Evolutionary conservation across 2,888 invertebrate genomes (phyloP).

Genomic region (Seira sanloemensis): DNA sequence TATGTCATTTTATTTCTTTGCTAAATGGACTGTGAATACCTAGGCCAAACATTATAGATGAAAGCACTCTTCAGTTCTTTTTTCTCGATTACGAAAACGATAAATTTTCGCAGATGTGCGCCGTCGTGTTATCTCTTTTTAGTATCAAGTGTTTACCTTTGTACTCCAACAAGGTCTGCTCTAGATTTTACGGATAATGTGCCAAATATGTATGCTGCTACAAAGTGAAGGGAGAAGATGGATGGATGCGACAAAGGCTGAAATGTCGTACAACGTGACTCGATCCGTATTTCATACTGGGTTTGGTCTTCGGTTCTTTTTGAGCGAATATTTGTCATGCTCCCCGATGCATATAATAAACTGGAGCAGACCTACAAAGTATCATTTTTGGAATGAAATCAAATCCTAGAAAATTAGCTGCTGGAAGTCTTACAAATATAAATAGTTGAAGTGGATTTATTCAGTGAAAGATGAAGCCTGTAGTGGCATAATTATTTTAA

Average conservation of each 20-base stretch:
- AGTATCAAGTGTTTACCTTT: not conserved
- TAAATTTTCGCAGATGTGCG: not conserved
- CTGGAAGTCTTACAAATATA: not conserved
- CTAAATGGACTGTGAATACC: too few relatives aligned
- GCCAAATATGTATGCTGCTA: not conserved
- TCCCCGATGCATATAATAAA: not conserved
- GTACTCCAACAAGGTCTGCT: not conserved
- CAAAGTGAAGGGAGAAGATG: not conserved
- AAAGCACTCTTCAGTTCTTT: too few relatives aligned
- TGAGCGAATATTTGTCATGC: not conserved
- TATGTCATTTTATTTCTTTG: too few relatives aligned
- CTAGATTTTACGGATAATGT: not conserved
- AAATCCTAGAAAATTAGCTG: not conserved
- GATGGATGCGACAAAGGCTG: not conserved
- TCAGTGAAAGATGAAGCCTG: not conserved
- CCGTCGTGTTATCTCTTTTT: not conserved
- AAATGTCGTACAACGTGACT: not conserved
- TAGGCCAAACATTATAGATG: too few relatives aligned
- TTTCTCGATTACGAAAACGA: too few relatives aligned
- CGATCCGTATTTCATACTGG: not conserved
- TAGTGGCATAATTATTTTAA: not conserved
- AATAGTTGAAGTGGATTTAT: not conserved
- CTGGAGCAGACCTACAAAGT: too few relatives aligned
- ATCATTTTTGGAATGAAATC: not conserved
- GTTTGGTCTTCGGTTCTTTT: not conserved